Evolutionary conservation across 2,888 invertebrate genomes (phyloP).

Genomic region (Macroteleia sp.): DNA sequence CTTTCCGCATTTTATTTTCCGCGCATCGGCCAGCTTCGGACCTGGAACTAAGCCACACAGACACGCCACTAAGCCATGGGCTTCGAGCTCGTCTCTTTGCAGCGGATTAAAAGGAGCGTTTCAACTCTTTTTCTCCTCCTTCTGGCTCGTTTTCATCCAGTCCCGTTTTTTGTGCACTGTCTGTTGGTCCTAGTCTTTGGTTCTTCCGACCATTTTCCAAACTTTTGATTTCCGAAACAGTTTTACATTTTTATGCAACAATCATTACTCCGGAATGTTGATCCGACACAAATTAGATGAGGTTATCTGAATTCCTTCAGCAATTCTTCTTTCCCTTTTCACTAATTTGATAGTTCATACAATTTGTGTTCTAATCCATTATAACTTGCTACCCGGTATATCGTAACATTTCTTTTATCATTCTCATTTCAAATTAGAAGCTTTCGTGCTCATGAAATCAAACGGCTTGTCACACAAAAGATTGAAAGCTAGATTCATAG

Average conservation of each 20-base stretch:
- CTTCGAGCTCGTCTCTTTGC: constrained; percentile 61
- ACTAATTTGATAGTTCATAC: too few relatives aligned
- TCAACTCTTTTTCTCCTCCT: constrained; percentile 47
- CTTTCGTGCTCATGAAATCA: not conserved
- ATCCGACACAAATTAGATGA: too few relatives aligned
- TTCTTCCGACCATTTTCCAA: constrained; percentile 42
- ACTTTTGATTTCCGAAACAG: constrained; percentile 24
- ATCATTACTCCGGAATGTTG: too few relatives aligned
- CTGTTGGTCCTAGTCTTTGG: constrained; percentile 21
- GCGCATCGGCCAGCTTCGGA: constrained; percentile 65
- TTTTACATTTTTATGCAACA: too few relatives aligned
- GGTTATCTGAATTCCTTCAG: too few relatives aligned
- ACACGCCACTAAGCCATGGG: constrained; percentile 72
- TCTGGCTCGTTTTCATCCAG: constrained; percentile 40
- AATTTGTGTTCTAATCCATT: too few relatives aligned
- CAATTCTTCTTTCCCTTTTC: too few relatives aligned
- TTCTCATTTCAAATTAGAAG: not conserved
- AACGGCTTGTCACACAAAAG: constrained; percentile 2
- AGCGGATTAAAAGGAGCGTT: constrained; percentile 65
- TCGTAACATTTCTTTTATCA: not conserved
- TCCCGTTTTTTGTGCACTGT: constrained; percentile 39
- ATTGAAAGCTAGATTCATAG: constrained; percentile 2
- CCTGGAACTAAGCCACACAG: constrained; percentile 70
- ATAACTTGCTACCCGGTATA: too few relatives aligned
- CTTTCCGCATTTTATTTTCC: constrained; percentile 77